Percentiles rank a stretch among this genome's conserved stretches.
These are phyloP conservation scores for Tetheella fluctuosa DNA, from an alignment of 2,888 invertebrate genomes.

Conservation along the genomic window DNA sequence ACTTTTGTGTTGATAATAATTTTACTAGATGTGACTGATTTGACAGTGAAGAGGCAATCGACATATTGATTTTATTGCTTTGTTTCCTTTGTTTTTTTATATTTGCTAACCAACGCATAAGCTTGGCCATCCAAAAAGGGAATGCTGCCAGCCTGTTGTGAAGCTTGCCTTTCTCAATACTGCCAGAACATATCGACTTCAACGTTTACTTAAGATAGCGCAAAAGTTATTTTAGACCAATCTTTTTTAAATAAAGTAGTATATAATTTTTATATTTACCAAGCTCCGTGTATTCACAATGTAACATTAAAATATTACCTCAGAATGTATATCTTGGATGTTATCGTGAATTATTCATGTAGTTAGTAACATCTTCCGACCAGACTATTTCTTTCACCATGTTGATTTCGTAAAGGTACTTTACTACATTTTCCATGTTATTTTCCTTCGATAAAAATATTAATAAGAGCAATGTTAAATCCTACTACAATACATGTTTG, in stretches of 20 bases:
- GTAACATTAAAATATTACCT: conserved; percentile 32
- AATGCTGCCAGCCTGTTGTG: too few species aligned
- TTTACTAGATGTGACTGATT: background rate
- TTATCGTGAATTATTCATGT: conserved; percentile 31
- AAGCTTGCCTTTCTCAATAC: too few species aligned
- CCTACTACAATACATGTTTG: too few species aligned
- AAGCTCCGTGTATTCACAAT: background rate
- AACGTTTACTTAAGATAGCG: background rate
- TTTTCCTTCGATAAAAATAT: background rate
- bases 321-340: conserved; percentile 19
- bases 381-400: conserved; percentile 15
- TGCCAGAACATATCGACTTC: too few species aligned
- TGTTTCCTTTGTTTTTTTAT: background rate
- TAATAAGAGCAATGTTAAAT: background rate
- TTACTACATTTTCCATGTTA: conserved; percentile 2
- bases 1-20: background rate
- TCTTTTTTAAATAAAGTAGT: too few species aligned
- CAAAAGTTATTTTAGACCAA: too few species aligned
- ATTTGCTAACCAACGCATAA: too few species aligned
- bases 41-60: background rate
- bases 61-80: background rate
- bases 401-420: conserved; percentile 13
- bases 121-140: too few species aligned
- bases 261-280: background rate
- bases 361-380: background rate